These are phyloP conservation scores for Exaiptasia diaphana DNA, from an alignment of 64 coral and sea anemone species.

Conservation along the genomic window DNA sequence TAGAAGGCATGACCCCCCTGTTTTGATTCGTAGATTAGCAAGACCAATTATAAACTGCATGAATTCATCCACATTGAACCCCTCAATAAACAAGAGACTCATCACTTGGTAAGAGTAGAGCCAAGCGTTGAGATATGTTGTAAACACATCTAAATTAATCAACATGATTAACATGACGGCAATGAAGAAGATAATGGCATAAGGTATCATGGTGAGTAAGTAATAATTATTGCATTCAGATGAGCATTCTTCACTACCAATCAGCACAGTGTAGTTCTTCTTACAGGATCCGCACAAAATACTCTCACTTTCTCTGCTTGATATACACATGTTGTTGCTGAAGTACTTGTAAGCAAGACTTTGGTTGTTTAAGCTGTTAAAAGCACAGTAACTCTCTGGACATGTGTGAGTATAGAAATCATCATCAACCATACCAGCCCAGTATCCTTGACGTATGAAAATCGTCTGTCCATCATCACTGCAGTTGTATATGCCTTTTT, in stretches of 20 bases:
- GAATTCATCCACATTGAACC: conserved; percentile 59
- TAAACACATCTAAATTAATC: conserved; percentile 88
- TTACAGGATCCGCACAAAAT: conserved; percentile 76
- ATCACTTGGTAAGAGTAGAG: conserved; percentile 94
- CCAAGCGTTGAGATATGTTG: conserved; percentile 92
- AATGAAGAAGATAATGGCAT: conserved; percentile 32
- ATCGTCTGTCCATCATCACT: conserved; percentile 26
- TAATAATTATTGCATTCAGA: conserved; percentile 46
- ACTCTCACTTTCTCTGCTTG: conserved; percentile 25
- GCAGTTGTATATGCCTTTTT: conserved; percentile 48
- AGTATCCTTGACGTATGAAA: conserved; percentile 71
- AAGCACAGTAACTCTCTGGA: conserved; percentile 62
- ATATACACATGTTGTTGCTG: conserved; percentile 52
- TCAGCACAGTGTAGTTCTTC: conserved; percentile 32
- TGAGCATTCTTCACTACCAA: conserved; percentile 70
- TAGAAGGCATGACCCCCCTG: conserved; percentile 55
- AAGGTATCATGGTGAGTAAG: conserved; percentile 51
- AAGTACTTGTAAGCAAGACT: conserved; percentile 37
- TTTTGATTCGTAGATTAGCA: conserved; percentile 63
- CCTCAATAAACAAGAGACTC: conserved; percentile 49
- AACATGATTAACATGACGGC: conserved; percentile 62
- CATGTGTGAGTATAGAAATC: conserved; percentile 57
- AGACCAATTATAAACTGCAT: conserved; percentile 72
- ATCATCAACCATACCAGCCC: conserved; percentile 62
- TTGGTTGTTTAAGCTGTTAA: not conserved